Evolutionary conservation across 2,797 vertebrate genomes (phyloP).

Genomic region (Lophura swinhoii): DNA sequence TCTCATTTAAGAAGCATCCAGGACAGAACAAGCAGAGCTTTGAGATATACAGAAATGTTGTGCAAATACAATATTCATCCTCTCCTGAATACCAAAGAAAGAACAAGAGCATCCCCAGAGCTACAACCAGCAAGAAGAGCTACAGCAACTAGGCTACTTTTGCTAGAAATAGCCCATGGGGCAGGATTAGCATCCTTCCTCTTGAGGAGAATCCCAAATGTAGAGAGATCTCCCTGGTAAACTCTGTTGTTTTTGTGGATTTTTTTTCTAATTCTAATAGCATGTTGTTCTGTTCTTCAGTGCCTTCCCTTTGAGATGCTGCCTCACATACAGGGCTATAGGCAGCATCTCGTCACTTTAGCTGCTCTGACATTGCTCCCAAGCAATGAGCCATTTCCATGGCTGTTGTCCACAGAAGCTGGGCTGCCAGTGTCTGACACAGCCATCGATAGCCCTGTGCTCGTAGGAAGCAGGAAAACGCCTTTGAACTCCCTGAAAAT

Average conservation of each 20-base stretch:
- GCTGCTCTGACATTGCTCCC: neutral
- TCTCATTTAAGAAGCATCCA: rapidly evolving
- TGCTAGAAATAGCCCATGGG: conserved; percentile 48
- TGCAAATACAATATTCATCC: neutral
- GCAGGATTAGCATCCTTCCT: neutral
- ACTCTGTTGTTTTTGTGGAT: neutral
- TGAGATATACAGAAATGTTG: rapidly evolving
- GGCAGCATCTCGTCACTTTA: rapidly evolving
- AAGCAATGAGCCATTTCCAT: neutral
- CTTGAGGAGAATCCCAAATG: rapidly evolving
- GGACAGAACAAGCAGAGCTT: neutral
- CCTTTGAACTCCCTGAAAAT: conserved; percentile 5
- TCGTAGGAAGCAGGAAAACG: conserved; percentile 13
- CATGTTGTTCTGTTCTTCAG: neutral
- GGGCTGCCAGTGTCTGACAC: neutral
- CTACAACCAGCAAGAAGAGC: neutral
- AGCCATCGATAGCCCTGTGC: neutral
- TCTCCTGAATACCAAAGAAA: neutral
- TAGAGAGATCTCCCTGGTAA: neutral
- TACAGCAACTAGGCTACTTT: conserved; percentile 8
- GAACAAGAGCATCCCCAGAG: neutral
- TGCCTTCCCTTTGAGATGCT: neutral
- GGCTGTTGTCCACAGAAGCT: neutral
- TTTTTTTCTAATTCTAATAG: neutral
- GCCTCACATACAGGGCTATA: rapidly evolving